Evolutionary conservation across 2,113 vertebrate genomes (phyloP).

Genomic region (Alouatta palliata): DNA sequence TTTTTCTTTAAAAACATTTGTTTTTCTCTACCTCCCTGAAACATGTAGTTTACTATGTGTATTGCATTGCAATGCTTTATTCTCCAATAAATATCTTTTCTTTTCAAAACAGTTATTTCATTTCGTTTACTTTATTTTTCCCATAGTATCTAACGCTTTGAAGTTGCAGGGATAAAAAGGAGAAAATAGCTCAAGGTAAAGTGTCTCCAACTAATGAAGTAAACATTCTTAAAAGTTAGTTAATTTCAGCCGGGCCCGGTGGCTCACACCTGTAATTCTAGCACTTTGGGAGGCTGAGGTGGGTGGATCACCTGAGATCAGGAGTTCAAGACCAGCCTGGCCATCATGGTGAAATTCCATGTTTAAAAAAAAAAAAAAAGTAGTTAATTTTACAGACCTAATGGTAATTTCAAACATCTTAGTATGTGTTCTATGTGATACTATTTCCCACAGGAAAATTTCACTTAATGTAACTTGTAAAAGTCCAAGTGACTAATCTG

Average conservation of each 20-base stretch:
- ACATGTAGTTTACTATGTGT: not conserved
- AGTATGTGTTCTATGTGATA: not conserved
- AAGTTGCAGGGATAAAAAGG: not conserved
- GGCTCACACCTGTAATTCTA: too few species aligned
- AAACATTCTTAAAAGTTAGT: not conserved
- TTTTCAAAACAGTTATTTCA: not conserved
- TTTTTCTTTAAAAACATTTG: not conserved
- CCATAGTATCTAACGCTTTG: not conserved
- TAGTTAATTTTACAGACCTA: not conserved
- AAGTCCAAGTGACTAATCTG: not conserved
- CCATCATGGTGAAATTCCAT: too few species aligned
- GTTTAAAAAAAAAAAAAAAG: not conserved
- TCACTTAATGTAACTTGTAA: not conserved
- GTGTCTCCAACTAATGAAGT: not conserved
- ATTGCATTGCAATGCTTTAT: not conserved
- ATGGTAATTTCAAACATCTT: constrained; percentile 20
- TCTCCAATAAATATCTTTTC: not conserved
- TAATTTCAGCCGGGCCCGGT: not conserved
- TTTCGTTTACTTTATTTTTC: not conserved
- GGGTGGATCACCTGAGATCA: too few species aligned
- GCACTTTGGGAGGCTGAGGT: too few species aligned
- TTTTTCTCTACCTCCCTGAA: not conserved
- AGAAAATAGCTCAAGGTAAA: not conserved
- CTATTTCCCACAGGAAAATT: not conserved
- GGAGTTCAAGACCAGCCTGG: too few species aligned